Evolutionary conservation across 2,113 vertebrate genomes (phyloP), one percentile per base, ranked within the genome.

Genomic region (Misgurnus anguillicaudatus): DNA sequence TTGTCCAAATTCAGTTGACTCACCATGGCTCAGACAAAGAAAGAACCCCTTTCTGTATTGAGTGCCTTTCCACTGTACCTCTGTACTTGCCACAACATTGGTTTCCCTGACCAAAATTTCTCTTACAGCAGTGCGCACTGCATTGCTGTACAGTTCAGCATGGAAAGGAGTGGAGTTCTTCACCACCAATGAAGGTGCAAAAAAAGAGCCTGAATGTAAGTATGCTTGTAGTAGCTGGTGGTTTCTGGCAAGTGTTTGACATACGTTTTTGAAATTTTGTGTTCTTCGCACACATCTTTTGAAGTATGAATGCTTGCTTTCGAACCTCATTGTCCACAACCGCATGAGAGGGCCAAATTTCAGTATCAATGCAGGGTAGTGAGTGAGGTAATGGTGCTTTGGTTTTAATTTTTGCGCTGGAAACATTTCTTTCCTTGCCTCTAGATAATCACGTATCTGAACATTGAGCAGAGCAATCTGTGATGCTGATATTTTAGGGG

Each of bases 191-290:
- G 42, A 19, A 16, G 66, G 64, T 45, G 68, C 24, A 80, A 82
- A 76, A 19, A 81, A 21, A 21, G 79, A 79, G 39, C 69, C 64
- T 5, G 77, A 76, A 39, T 47, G 16, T 10, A 83, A 41, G 47
- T 66, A 71, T 21, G 78, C 41, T 62, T 81, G 84, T 0, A 80
- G 69, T 4, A 83, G 62, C 57, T 85, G 81, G 48, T 83, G 78
- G 8, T 72, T 81, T 17, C 71, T 75, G 24, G 62, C 69, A 81
- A 83, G 75, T 61, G 74, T 82, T 14, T 80, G 67, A 45, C 67
- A 85, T 9, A 83, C 19, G 63, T 82, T 82, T 76, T 84, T 79
- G 45, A 83, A 81, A 19, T 83, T 83, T 19, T 83, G 62, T 61
- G 57, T 63, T 48, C 65, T 80, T 45, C 69, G 24, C 13, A 78